A percentile compares a stretch with the other conserved stretches of the same genome.
Evolutionary conservation across 2,113 vertebrate genomes (phyloP).

Genomic region (Ginglymostoma cirratum): DNA sequence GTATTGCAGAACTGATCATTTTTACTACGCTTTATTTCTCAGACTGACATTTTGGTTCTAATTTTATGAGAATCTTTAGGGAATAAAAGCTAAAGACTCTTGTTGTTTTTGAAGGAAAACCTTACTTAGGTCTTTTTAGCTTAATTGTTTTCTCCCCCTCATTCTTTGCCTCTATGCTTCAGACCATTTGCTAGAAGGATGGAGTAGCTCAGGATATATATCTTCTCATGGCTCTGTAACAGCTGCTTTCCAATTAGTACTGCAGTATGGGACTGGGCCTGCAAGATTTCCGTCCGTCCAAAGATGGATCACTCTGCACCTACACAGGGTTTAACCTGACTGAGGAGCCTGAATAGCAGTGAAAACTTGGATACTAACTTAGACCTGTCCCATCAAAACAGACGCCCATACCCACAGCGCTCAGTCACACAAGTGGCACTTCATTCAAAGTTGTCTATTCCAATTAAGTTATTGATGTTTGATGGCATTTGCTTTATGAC

Average conservation of each 20-base stretch:
- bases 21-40: background rate
- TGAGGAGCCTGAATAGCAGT: background rate
- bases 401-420: background rate
- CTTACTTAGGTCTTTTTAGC: background rate
- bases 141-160: background rate
- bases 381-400: background rate
- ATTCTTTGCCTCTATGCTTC: background rate
- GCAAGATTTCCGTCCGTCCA: background rate
- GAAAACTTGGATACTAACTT: background rate
- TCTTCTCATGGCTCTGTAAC: background rate
- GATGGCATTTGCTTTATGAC: background rate
- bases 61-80: background rate
- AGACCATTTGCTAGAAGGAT: background rate
- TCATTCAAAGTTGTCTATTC: background rate
- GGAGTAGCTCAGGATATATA: background rate
- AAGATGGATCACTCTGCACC: background rate
- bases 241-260: conserved; percentile 4
- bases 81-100: background rate
- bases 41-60: background rate
- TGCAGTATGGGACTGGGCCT: conserved; percentile 22
- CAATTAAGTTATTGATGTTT: background rate
- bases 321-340: too few species aligned
- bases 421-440: background rate
- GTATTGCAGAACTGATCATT: conserved; percentile 22
- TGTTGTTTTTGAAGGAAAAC: background rate